A percentile compares a stretch with the other conserved stretches of the same genome.
Evolutionary conservation across 2,113 vertebrate species (phyloP).

Genomic region (Pavo muticus): DNA sequence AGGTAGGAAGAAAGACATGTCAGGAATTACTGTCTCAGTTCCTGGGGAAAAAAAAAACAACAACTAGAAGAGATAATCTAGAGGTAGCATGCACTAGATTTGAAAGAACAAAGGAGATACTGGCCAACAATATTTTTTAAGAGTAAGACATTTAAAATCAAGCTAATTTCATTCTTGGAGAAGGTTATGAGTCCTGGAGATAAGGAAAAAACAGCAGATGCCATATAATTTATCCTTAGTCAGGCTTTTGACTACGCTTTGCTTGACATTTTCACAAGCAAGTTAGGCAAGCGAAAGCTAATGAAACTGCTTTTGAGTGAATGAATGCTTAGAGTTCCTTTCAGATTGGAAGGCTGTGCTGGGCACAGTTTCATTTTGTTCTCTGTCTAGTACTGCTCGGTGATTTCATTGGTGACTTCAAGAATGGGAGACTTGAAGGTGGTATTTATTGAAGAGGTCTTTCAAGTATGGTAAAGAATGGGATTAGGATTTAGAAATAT

Average conservation of each 20-base stretch:
- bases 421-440: background rate
- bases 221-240: slow-evolving; percentile 35
- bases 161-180: slow-evolving; percentile 42
- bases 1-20: background rate
- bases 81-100: background rate
- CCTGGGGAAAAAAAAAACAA: slow-evolving; percentile 2
- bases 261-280: slow-evolving; percentile 47
- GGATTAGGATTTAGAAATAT: background rate
- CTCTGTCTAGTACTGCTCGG: background rate
- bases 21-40: slow-evolving; percentile 9
- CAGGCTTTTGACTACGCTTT: slow-evolving; percentile 45
- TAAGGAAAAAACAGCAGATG: slow-evolving; percentile 35
- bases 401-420: slow-evolving; percentile 1
- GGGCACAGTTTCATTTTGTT: background rate
- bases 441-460: background rate
- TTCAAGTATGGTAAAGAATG: background rate
- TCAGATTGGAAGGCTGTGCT: background rate
- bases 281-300: slow-evolving; percentile 37
- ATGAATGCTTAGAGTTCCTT: slow-evolving; percentile 24
- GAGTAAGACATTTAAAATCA: slow-evolving; percentile 42
- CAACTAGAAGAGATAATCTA: slow-evolving; percentile 28
- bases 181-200: slow-evolving; percentile 21
- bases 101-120: slow-evolving; percentile 52
- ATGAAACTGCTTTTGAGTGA: slow-evolving; percentile 39
- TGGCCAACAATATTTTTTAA: slow-evolving; percentile 40